Base-by-base conservation (phyloP, 2,888 invertebrate genomes). In the Gymnosoma rotundatum region DNA sequence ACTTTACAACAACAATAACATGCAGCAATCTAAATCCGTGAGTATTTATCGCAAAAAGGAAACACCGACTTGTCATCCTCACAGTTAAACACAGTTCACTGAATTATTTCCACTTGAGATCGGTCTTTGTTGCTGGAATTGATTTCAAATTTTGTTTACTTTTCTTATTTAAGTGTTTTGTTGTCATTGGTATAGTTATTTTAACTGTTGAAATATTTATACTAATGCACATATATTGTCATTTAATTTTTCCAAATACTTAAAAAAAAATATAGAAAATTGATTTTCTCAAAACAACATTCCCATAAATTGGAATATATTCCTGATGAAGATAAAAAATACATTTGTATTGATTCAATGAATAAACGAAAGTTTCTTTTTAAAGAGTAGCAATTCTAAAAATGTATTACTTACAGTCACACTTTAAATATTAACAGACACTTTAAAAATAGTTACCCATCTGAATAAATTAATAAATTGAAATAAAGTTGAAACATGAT, bases 41-140 rank as follows among this genome's bases (percentile, higher is more conserved):
- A 81, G 73, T 66, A 81, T 81, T 84, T 81, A 78, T 81, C 73
- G 74, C 73, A 60, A 60, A 25, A 50, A 42, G 42, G 66, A 78
- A 81, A 69, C 52, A 84, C 64, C 38, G 38, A 58, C 74, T 81
- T 84, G 81, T 84, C 81, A 74, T 74, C 81, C 81, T 70, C 78
- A 74, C 64, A 69, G 81, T 81, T 81, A 70, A 74, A 64, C 60
- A 38, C 78, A 84, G 80, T 84, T 84, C 84, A 84, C 21, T 81
- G 69, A 80, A 84, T 84, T 84, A 81, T 78, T 78, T 81, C 32
- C 81, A 70, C 61, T 81, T 81, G 81, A 84, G 74, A 78, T 56
- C 75, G 38, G 75, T 76, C 21, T 79, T 80, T 81, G 50, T 76
- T 80, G 63, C 21, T 69, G 76, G 76, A 78, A 73, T 83, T 83